A percentile compares a stretch with the other conserved stretches of the same genome.
Conservation (phyloP, 2,888 invertebrate species). For the Callyntrura sp. region DNA sequence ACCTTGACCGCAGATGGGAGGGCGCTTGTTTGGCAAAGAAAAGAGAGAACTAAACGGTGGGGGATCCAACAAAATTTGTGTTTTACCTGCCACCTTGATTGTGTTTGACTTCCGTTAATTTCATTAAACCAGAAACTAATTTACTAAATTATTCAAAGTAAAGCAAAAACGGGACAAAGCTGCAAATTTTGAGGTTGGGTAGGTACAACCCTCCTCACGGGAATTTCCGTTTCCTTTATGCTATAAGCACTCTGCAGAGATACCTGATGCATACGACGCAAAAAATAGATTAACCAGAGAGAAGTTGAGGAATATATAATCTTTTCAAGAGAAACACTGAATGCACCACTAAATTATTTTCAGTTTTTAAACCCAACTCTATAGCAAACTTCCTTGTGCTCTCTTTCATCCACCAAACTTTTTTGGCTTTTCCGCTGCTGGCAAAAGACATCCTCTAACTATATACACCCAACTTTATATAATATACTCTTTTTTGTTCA, state of each 20-base stretch:
- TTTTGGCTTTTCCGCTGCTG: neutral
- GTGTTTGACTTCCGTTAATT: slow-evolving; percentile 51
- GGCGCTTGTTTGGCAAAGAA: no score
- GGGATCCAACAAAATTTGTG: neutral
- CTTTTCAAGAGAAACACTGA: neutral
- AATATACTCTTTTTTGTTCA: neutral
- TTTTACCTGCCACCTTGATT: neutral
- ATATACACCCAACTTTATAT: no score
- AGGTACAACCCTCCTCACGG: no score
- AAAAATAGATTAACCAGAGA: neutral
- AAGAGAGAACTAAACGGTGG: no score
- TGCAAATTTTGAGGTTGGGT: neutral
- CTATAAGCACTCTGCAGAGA: no score
- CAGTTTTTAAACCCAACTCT: slow-evolving; percentile 11
- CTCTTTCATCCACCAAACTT: neutral
- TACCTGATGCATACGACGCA: no score
- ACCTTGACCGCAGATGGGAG: slow-evolving; percentile 58
- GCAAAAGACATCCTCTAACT: no score
- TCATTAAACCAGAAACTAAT: slow-evolving; percentile 2
- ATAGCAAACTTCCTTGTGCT: neutral
- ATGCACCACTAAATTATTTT: slow-evolving; percentile 20
- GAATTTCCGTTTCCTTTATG: no score
- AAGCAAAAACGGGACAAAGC: neutral
- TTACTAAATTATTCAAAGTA: neutral
- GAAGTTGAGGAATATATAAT: neutral